A percentile compares a stretch with the other conserved stretches of the same genome.
These are phyloP conservation scores for Trochalopteron elliotii DNA, from an alignment of 2,113 vertebrate species.

Conservation along the genomic window DNA sequence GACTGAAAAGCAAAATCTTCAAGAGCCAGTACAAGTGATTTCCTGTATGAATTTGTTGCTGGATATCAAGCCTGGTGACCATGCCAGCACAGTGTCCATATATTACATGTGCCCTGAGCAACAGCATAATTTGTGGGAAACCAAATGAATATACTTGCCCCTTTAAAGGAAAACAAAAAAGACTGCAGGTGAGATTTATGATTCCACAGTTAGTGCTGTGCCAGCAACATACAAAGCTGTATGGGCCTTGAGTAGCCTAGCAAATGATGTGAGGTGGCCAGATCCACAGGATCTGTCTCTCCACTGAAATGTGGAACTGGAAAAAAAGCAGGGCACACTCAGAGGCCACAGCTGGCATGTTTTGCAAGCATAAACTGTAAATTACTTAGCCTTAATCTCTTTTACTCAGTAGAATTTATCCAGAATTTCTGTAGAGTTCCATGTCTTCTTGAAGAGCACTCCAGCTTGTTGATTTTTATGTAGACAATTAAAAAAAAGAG, in stretches of 20 bases:
- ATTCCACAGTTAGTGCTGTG: background rate
- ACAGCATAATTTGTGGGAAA: background rate
- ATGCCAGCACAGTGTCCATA: background rate
- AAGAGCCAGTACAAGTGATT: background rate
- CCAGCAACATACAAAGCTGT: background rate
- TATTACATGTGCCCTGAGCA: background rate
- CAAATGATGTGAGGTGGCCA: background rate
- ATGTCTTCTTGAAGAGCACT: background rate
- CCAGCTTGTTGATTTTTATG: background rate
- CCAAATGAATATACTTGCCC: background rate
- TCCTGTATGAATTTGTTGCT: background rate
- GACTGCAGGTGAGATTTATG: background rate
- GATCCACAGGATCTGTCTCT: background rate
- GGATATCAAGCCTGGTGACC: background rate
- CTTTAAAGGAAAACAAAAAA: background rate
- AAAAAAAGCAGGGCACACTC: background rate
- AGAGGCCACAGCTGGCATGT: background rate
- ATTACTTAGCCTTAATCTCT: background rate
- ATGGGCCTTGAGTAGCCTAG: background rate
- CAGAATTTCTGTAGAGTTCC: background rate
- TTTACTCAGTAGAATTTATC: background rate
- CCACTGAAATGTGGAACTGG: background rate
- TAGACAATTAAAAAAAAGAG: background rate
- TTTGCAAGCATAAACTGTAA: rapidly evolving
- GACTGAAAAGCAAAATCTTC: background rate